Conservation (phyloP, 1,140 invertebrate genomes). For the Lepidurus apus region DNA sequence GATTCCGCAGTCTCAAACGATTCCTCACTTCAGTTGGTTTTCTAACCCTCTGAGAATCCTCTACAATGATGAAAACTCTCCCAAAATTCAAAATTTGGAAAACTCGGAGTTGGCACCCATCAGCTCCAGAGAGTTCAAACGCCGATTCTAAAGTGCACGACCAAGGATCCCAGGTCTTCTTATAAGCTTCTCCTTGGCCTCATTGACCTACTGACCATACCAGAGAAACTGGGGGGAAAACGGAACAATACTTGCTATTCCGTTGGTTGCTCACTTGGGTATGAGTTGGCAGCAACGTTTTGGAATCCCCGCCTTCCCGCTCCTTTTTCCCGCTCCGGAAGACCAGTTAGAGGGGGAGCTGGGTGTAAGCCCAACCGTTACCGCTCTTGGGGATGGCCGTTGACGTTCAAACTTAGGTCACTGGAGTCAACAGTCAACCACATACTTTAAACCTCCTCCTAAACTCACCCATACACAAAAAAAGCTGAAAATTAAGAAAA, state of each 20-base stretch:
- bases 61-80: neutral
- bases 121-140: slow-evolving; percentile 5
- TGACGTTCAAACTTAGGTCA: neutral
- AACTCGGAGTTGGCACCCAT: neutral
- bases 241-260: slow-evolving; percentile 1
- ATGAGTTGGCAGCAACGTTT: neutral
- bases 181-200: slow-evolving; percentile 32
- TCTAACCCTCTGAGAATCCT: neutral
- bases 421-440: neutral
- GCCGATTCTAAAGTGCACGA: neutral
- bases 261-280: neutral
- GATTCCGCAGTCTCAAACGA: too few relatives aligned
- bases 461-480: neutral
- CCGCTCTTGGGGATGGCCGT: too few relatives aligned
- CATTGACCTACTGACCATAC: slow-evolving; percentile 33
- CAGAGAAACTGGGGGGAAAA: neutral
- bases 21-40: neutral
- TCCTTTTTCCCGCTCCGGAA: too few relatives aligned
- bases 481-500: neutral
- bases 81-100: neutral
- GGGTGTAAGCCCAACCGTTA: too few relatives aligned
- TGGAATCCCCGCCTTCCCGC: too few relatives aligned
- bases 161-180: slow-evolving; percentile 25
- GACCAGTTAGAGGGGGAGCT: too few relatives aligned
- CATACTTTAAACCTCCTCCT: neutral